Percentiles rank a stretch among this genome's conserved stretches.
Evolutionary conservation across 1,140 invertebrate genomes (phyloP).

Genomic region (Bradynema listronoti): DNA sequence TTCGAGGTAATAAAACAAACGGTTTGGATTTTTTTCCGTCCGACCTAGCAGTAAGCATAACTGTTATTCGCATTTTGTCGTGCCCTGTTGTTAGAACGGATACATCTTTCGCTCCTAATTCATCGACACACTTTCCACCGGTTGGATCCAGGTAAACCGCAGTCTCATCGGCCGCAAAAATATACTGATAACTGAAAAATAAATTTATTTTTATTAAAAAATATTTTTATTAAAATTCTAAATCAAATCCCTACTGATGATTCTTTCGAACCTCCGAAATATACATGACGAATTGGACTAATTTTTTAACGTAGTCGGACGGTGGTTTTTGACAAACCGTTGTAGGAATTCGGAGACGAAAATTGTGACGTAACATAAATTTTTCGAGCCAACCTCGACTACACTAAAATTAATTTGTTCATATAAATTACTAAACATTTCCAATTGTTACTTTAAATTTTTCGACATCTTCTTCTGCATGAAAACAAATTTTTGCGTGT

Average conservation of each 20-base stretch:
- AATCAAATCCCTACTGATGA: too few species aligned
- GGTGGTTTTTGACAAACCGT: slow-evolving; percentile 19
- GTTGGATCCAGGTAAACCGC: background rate
- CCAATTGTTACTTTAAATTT: too few species aligned
- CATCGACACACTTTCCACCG: background rate
- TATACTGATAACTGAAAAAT: slow-evolving; percentile 8
- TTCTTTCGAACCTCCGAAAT: slow-evolving; percentile 4
- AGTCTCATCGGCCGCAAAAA: slow-evolving; percentile 11
- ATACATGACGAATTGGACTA: slow-evolving; percentile 14
- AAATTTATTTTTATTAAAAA: background rate
- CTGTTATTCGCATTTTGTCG: slow-evolving; percentile 7
- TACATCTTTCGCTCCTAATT: slow-evolving; percentile 5
- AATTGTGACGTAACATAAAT: slow-evolving; percentile 10
- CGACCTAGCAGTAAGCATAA: slow-evolving; percentile 8
- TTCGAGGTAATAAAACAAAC: background rate
- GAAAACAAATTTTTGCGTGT: too few species aligned
- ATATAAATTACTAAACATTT: too few species aligned
- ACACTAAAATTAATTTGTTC: slow-evolving; percentile 8
- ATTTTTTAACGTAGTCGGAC: slow-evolving; percentile 8
- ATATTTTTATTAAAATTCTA: background rate
- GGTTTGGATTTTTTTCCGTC: slow-evolving; percentile 8
- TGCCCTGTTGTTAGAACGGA: slow-evolving; percentile 7
- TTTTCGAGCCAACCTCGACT: slow-evolving; percentile 14
- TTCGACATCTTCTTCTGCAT: too few species aligned
- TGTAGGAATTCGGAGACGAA: background rate